Evolutionary conservation across 2,888 invertebrate species (phyloP), one percentile per base, ranked within the genome.

Genomic region (Andrena bicolor): DNA sequence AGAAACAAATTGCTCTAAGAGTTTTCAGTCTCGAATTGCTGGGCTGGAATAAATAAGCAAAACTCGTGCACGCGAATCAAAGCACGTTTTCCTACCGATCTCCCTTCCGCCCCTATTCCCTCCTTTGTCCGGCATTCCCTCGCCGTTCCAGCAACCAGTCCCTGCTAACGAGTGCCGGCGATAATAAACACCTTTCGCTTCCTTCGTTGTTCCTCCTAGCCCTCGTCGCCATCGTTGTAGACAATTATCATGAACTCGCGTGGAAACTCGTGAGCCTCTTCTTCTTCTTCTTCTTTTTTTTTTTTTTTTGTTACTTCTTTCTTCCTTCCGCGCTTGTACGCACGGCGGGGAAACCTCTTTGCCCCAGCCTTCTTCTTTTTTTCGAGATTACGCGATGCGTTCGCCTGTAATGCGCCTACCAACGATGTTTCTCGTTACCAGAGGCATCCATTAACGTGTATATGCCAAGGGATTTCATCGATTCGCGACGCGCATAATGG

Each of bases 11-110:
- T 80, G 72, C 82, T 76, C 75, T 66, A 73, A 71, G 73, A 79
- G 78, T 77, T 69, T 85, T 83, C 80, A 78, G 81, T 86, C 82
- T 82, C 78, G 82, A 84, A 76, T 84, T 77, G 78, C 64, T 76
- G 76, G 80, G 68, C 77, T 68, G 86, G 86, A 88, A 90, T 90
- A 87, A 90, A 89, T 86, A 87, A 89, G 84, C 83, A 82, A 89
- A 85, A 82, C 83, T 86, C 84, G 74, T 81, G 78, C 66, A 69
- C 79, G 66, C 81, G 84, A 90, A 86, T 88, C 83, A 84, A 82
- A 74, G 81, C 73, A 63, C 85, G 74, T 81, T 88, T 82, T 77
- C 83, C 66, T 61, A 53, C 58, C 66, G 63, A 51, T 70, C 58
- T 35, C 77, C 35, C 26, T 51, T 28, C 51, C 64, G 49, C 61